phyloP scores from a whole-genome alignment of 2,888 invertebrate genomes.

The Andrena trimmerana region DNA sequence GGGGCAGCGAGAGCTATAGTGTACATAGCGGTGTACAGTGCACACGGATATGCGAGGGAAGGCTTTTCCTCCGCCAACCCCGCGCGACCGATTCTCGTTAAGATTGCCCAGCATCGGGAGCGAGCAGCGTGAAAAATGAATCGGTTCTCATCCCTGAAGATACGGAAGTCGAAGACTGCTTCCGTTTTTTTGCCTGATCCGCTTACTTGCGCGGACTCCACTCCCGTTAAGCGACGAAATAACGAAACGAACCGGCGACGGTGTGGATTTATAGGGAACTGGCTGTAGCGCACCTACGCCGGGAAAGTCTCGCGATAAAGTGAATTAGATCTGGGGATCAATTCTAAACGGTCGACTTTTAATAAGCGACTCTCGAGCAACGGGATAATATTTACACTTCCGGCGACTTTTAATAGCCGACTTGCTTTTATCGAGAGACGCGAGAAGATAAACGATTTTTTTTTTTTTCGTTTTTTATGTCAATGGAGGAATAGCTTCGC shows the following conservation, averaged over 20 bases:
- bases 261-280: background rate
- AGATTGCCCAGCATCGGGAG: constrained; percentile 5
- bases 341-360: background rate
- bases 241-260: background rate
- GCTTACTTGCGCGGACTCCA: background rate
- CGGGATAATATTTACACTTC: background rate
- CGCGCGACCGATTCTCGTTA: constrained; percentile 15
- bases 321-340: background rate
- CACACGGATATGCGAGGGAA: constrained; percentile 13
- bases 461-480: background rate
- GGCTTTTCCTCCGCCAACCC: background rate
- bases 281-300: background rate
- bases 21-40: background rate
- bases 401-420: background rate
- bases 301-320: background rate
- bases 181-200: background rate
- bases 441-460: background rate
- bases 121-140: background rate
- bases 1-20: background rate
- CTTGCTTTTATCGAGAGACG: background rate
- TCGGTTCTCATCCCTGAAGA: background rate
- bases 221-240: background rate
- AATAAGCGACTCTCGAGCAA: background rate
- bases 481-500: background rate
- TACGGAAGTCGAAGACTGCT: background rate